Conservation (phyloP, 2,113 vertebrate genomes). For the Microcebus jonahi region DNA sequence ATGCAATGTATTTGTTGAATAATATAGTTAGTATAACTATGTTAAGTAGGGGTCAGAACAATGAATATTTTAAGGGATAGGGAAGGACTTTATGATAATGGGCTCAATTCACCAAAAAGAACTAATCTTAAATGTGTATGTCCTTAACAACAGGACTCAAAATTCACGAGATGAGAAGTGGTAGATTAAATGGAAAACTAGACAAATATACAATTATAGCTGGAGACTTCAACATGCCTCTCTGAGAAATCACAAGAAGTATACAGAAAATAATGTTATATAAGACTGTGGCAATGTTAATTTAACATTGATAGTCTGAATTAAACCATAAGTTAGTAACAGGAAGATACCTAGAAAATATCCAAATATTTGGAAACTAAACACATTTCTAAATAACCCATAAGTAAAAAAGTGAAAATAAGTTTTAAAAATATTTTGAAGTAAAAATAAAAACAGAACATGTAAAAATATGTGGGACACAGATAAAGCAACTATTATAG, state of each 20-base stretch:
- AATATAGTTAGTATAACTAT: not conserved
- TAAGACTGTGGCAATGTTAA: not conserved
- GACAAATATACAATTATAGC: not conserved
- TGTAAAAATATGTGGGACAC: not conserved
- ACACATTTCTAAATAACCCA: not conserved
- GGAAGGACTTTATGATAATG: not conserved
- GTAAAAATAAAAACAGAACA: not conserved
- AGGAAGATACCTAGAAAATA: not conserved
- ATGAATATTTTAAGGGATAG: not conserved
- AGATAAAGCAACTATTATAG: not conserved
- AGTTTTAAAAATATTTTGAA: not conserved
- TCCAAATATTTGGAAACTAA: not conserved
- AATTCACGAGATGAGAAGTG: not conserved
- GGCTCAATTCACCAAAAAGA: not conserved
- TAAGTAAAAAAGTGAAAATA: not conserved
- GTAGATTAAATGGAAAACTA: not conserved
- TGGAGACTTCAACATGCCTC: not conserved
- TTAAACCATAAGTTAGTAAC: not conserved
- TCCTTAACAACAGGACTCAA: not conserved
- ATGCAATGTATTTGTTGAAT: not conserved
- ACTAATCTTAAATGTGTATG: not conserved
- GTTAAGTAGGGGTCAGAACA: not conserved
- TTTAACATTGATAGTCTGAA: not conserved
- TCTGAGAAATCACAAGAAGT: not conserved
- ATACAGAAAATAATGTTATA: not conserved